Conservation (phyloP, 2,113 vertebrate genomes). For the Uria aalge region DNA sequence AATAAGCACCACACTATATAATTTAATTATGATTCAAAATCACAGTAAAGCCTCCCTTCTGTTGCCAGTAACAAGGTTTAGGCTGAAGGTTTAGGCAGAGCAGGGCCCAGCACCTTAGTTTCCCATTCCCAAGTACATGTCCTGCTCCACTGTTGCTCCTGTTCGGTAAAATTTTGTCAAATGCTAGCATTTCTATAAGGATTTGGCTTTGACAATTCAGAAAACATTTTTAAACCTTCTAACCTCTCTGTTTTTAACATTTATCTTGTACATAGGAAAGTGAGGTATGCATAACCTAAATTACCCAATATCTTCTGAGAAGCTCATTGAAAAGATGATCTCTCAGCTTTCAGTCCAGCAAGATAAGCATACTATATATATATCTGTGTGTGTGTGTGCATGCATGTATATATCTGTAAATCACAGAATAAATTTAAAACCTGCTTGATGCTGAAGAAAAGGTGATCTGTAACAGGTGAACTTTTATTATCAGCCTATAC, state of each 20-base stretch:
- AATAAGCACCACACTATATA: rapidly evolving
- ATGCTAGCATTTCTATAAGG: not conserved
- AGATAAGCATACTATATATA: rapidly evolving
- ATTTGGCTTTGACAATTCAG: not conserved
- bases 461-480: not conserved
- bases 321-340: not conserved
- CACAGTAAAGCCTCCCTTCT: not conserved
- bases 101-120: not conserved
- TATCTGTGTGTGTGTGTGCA: too few relatives aligned
- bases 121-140: rapidly evolving
- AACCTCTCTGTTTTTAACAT: not conserved
- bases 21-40: not conserved
- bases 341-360: not conserved
- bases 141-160: not conserved
- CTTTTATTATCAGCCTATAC: not conserved
- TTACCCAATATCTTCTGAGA: not conserved
- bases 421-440: not conserved
- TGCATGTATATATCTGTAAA: not conserved
- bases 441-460: not conserved
- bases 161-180: not conserved
- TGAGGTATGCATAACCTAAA: not conserved
- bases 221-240: not conserved
- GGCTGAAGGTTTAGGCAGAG: not conserved
- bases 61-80: not conserved
- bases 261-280: not conserved